phyloP scores from a whole-genome alignment of 2,113 vertebrate genomes.

The Phalacrocorax aristotelis region DNA sequence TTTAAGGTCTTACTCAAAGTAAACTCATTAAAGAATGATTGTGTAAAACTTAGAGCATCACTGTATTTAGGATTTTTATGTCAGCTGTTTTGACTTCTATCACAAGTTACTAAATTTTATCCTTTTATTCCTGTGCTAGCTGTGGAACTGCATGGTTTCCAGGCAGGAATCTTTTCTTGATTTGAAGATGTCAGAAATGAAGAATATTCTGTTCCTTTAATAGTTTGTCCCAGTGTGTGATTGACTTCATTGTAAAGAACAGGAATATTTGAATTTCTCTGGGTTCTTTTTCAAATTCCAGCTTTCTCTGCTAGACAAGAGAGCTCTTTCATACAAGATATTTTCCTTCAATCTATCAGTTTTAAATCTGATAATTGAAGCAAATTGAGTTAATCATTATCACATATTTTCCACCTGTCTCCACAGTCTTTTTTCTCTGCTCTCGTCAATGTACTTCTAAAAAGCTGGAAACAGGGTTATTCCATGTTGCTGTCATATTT shows the following conservation, averaged over 20 bases:
- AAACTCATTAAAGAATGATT: not conserved
- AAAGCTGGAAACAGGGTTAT: not conserved
- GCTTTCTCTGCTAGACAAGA: not conserved
- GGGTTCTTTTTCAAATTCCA: not conserved
- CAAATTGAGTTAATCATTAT: not conserved
- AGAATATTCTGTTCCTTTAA: not conserved
- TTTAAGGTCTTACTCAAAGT: not conserved
- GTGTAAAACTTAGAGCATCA: not conserved
- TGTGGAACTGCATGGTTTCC: slow-evolving; percentile 17
- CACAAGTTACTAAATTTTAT: not conserved
- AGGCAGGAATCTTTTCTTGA: not conserved
- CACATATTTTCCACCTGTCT: not conserved
- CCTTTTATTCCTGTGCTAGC: not conserved
- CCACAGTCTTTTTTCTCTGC: not conserved
- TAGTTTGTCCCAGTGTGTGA: not conserved
- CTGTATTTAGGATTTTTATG: not conserved
- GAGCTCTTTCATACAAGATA: not conserved
- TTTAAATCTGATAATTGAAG: slow-evolving; percentile 16
- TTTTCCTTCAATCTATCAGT: not conserved
- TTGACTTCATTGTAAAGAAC: not conserved
- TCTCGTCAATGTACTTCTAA: not conserved
- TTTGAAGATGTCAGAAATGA: slow-evolving; percentile 29
- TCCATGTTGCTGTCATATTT: not conserved
- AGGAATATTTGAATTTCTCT: not conserved
- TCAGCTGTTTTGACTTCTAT: slow-evolving; percentile 6